Evolutionary conservation across 2,888 invertebrate genomes (phyloP).

Genomic region (Chrysodeixis includens): DNA sequence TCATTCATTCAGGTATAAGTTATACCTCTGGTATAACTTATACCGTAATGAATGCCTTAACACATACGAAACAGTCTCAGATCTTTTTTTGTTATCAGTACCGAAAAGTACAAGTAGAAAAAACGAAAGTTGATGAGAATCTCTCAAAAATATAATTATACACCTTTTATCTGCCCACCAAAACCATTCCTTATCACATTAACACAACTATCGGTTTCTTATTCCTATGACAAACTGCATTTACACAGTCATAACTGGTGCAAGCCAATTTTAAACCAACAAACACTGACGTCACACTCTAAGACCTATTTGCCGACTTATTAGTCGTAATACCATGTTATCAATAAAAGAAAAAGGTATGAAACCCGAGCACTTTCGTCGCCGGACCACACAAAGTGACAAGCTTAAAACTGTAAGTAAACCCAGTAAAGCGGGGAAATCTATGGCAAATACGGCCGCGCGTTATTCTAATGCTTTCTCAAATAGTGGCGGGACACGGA

Average conservation of each 20-base stretch:
- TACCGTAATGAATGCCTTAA: too few species aligned
- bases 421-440: conserved; percentile 78
- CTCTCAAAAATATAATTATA: background rate
- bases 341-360: conserved; percentile 29
- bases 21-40: too few species aligned
- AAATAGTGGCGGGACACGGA: conserved; percentile 69
- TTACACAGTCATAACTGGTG: conserved; percentile 11
- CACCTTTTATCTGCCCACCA: background rate
- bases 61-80: too few species aligned
- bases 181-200: background rate
- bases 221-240: background rate
- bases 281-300: conserved; percentile 4
- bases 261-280: conserved; percentile 1
- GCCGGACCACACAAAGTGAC: conserved; percentile 80
- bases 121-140: too few species aligned
- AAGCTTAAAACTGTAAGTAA: conserved; percentile 81
- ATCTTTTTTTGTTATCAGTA: too few species aligned
- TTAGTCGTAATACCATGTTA: conserved; percentile 25
- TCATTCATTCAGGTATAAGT: too few species aligned
- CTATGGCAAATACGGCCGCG: conserved; percentile 80
- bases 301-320: conserved; percentile 21
- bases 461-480: conserved; percentile 80
- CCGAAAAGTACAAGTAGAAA: too few species aligned
- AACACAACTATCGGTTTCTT: background rate
- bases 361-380: conserved; percentile 58